phyloP scores from a whole-genome alignment of 37 sponge, comb jelly and placozoan species.

The Mnemiopsis leidyi region DNA sequence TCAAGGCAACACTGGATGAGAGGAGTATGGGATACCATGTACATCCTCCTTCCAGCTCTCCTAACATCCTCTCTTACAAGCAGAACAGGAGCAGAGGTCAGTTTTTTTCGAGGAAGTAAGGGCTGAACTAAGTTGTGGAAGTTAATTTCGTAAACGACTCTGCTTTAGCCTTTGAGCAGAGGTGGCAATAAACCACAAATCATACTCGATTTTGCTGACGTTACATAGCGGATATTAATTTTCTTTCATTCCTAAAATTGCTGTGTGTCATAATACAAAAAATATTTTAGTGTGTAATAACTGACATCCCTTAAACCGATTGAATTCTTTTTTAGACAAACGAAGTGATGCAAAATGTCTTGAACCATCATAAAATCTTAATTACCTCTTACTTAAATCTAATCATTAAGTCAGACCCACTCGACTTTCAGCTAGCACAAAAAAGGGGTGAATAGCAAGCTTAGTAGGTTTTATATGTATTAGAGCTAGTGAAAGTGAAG shows the following conservation, averaged over 20 bases:
- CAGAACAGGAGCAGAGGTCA: conserved; percentile 12
- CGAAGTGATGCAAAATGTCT: too few relatives aligned
- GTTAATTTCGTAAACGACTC: too few relatives aligned
- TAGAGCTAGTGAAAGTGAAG: not conserved
- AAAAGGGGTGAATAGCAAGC: not conserved
- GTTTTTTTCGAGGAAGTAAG: not conserved
- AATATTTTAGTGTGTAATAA: too few relatives aligned
- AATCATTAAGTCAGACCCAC: not conserved
- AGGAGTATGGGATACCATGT: not conserved
- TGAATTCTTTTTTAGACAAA: too few relatives aligned
- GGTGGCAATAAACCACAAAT: too few relatives aligned
- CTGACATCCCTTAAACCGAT: too few relatives aligned
- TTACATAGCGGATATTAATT: not conserved
- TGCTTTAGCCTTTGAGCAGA: too few relatives aligned
- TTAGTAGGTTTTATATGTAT: not conserved
- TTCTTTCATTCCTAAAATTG: not conserved
- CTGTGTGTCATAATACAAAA: too few relatives aligned
- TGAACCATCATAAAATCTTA: too few relatives aligned
- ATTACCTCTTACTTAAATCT: too few relatives aligned
- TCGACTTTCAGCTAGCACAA: not conserved
- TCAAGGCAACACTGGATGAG: conserved; percentile 38
- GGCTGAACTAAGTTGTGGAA: not conserved
- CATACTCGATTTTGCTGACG: not conserved
- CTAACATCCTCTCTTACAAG: conserved; percentile 39
- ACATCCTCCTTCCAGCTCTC: conserved; percentile 11